Evolutionary conservation across 2,888 invertebrate species (phyloP).

Genomic region (Troilus luridus): DNA sequence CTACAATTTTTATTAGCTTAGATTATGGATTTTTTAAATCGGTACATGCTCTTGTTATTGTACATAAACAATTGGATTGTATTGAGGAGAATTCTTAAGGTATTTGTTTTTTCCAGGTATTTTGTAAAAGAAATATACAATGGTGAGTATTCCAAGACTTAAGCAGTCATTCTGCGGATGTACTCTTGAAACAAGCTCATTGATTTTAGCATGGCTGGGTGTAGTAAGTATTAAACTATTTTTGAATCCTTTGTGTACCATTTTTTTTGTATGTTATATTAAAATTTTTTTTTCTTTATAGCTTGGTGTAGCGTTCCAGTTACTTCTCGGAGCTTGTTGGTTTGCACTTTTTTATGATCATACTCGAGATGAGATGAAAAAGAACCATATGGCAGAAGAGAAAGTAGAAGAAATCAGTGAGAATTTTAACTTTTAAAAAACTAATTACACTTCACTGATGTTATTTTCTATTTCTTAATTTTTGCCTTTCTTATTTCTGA

Average conservation of each 20-base stretch:
- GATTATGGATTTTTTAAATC: no score
- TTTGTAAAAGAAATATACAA: background rate
- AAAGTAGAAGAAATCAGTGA: background rate
- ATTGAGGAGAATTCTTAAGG: background rate
- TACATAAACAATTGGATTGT: background rate
- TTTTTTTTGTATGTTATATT: background rate
- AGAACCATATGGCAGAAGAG: rapidly evolving
- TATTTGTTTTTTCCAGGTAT: background rate
- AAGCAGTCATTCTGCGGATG: background rate
- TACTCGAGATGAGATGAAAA: background rate
- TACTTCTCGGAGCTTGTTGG: constrained; percentile 4
- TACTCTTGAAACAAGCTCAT: background rate
- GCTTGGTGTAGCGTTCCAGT: background rate
- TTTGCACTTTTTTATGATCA: background rate
- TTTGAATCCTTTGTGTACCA: background rate
- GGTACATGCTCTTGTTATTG: no score
- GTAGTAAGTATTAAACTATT: background rate
- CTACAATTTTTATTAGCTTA: background rate
- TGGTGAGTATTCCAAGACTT: background rate
- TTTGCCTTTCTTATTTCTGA: no score
- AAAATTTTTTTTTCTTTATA: background rate
- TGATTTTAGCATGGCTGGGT: background rate
- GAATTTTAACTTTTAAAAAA: background rate
- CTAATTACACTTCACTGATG: background rate
- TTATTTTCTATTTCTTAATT: no score